Base-by-base conservation (phyloP, 2,888 invertebrate species). In the Euphydryas editha region DNA sequence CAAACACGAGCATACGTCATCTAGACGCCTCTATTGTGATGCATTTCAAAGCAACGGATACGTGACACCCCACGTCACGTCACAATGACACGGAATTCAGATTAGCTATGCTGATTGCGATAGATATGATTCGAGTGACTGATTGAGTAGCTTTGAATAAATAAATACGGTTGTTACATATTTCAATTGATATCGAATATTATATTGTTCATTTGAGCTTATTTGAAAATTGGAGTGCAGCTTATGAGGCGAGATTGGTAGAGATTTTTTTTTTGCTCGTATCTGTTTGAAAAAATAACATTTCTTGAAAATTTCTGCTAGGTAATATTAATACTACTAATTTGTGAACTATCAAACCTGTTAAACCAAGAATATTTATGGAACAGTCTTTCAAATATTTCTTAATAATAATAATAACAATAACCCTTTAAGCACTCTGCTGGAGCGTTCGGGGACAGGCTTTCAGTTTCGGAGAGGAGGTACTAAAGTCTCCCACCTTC, bases 61-160 rank as follows among this genome's bases (percentile, higher is more conserved):
- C 13, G 20, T 20, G 36, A 59, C 46, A 36, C 37, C 36, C 24
- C 15, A 51, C 49, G 24, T 24, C 24, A 24, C 2, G 24, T 21
- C 49, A n/a, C 8, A 51, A 15, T 21, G 24, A 51, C 49, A 49
- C 37, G 18, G 30, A 36, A 37, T 47, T 18, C 20, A 49, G 46
- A 59, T 59, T 59, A 59, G 47, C 47, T 59, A 59, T 49, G 47
- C 21, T 51, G 49, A 51, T 51, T 51, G 49, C 49, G n/a, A 49
- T 21, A 24, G 49, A 51, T 51, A 51, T 51, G 49, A 15, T 13
- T 15, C 24, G 20, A 20, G 24, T 20, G 15, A 39, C 10, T 51
- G 49, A 51, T 15, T 24, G 24, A 51, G 24, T 51, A 13, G 24
- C 49, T 49, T 21, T 49, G 21, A 51, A 51, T 51, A 24, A 15